Percentiles rank a stretch among this genome's conserved stretches.
phyloP scores from a whole-genome alignment of 1,140 invertebrate genomes.

The Armadillidium nasatum region DNA sequence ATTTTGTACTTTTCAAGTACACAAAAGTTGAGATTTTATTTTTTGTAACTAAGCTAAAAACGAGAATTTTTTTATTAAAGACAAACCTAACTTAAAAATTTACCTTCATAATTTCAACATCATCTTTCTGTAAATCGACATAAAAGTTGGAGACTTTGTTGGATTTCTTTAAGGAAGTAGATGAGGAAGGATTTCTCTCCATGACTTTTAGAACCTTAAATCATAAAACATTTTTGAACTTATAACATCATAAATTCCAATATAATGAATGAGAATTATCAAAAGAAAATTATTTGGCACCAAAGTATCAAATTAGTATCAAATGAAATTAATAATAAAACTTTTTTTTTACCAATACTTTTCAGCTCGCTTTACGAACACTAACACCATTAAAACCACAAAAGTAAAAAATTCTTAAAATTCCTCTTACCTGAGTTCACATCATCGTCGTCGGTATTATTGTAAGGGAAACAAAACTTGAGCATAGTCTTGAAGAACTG shows the following conservation, averaged over 20 bases:
- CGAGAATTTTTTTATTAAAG: too few relatives aligned
- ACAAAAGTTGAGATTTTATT: too few relatives aligned
- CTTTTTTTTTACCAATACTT: too few relatives aligned
- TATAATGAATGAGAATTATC: too few relatives aligned
- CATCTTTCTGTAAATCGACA: conserved; percentile 73
- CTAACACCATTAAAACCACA: too few relatives aligned
- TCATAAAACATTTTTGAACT: background rate
- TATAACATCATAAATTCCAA: background rate
- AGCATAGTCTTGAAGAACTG: conserved; percentile 97
- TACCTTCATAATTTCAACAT: conserved; percentile 96
- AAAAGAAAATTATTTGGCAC: too few relatives aligned
- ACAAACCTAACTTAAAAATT: background rate
- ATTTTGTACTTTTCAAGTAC: too few relatives aligned
- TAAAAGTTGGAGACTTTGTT: conserved; percentile 74
- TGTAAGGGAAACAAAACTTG: conserved; percentile 97
- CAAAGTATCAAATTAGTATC: too few relatives aligned
- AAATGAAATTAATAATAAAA: too few relatives aligned
- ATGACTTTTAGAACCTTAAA: conserved; percentile 7
- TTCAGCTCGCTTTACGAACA: too few relatives aligned
- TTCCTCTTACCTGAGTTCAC: conserved; percentile 51
- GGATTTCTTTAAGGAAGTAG: conserved; percentile 11
- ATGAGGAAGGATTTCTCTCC: background rate
- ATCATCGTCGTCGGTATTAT: conserved; percentile 76
- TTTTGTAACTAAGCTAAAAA: too few relatives aligned
- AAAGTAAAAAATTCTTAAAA: too few relatives aligned